Evolutionary conservation across 1,140 invertebrate species (phyloP).

Genomic region (Mercenaria mercenaria): DNA sequence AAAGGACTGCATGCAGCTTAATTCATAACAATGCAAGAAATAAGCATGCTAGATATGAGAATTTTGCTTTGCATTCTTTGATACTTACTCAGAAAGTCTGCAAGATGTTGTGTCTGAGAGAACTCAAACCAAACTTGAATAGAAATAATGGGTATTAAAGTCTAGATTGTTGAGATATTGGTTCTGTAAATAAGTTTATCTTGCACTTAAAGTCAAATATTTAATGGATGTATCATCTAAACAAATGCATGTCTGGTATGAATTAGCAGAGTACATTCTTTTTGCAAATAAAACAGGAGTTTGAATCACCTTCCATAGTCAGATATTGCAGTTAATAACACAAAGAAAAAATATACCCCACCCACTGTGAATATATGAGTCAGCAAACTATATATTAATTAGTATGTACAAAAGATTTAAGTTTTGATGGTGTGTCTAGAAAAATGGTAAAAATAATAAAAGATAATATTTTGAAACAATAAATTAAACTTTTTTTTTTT

Average conservation of each 20-base stretch:
- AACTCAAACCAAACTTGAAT: background rate
- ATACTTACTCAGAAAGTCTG: background rate
- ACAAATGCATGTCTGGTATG: background rate
- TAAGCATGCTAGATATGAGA: no score
- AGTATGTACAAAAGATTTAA: no score
- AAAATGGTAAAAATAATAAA: no score
- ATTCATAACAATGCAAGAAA: no score
- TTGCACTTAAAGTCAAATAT: background rate
- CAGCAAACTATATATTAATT: background rate
- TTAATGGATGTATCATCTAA: background rate
- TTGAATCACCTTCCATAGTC: no score
- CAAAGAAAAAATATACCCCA: background rate
- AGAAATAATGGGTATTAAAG: background rate
- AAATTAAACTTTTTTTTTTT: no score
- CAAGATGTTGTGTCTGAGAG: background rate
- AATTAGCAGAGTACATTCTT: background rate
- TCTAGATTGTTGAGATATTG: background rate
- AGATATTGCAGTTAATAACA: no score
- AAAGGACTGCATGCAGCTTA: no score
- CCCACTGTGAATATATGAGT: background rate
- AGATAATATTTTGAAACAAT: no score
- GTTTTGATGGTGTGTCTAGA: no score
- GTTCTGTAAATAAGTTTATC: background rate
- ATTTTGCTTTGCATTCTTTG: background rate
- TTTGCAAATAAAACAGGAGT: no score